phyloP scores from a whole-genome alignment of 23 tunicate species.

The Oikopleura dioica region DNA sequence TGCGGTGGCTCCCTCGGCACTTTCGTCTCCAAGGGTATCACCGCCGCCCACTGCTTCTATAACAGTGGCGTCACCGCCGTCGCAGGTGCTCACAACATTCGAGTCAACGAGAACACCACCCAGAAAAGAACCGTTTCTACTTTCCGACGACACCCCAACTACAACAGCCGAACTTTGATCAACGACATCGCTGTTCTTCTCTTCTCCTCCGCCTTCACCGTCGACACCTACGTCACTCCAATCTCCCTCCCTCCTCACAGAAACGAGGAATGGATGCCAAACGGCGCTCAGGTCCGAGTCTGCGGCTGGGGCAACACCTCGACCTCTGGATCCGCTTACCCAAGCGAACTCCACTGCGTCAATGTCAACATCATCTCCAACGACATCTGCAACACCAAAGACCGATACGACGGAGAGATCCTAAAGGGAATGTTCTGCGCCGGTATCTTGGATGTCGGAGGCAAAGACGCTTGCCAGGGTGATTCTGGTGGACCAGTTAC shows the following conservation, averaged over 20 bases:
- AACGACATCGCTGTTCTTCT: conserved; percentile 17
- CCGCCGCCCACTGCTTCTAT: background rate
- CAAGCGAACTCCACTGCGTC: conserved; percentile 17
- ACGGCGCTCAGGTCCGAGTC: conserved; percentile 1
- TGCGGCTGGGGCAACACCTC: conserved; percentile 19
- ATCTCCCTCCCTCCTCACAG: background rate
- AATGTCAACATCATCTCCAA: conserved; percentile 16
- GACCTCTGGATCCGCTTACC: background rate
- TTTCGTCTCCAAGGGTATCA: background rate
- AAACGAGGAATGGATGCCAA: background rate
- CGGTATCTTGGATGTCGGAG: conserved; percentile 27
- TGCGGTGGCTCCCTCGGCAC: background rate
- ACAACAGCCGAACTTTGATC: conserved; percentile 15
- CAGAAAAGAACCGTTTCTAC: background rate
- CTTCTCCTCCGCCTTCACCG: background rate
- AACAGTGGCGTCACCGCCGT: conserved; percentile 1
- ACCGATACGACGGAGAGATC: conserved; percentile 23
- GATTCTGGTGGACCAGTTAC: conserved; percentile 34
- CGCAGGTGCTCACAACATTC: conserved; percentile 5
- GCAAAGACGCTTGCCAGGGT: conserved; percentile 34
- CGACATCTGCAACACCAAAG: conserved; percentile 14
- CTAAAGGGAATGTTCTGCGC: conserved; percentile 28
- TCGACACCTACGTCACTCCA: background rate
- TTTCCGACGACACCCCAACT: conserved; percentile 11
- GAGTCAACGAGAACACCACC: background rate